These are phyloP conservation scores for Henricia sp. DNA, from an alignment of 53 echinoderm and acorn worm species.

Conservation along the genomic window DNA sequence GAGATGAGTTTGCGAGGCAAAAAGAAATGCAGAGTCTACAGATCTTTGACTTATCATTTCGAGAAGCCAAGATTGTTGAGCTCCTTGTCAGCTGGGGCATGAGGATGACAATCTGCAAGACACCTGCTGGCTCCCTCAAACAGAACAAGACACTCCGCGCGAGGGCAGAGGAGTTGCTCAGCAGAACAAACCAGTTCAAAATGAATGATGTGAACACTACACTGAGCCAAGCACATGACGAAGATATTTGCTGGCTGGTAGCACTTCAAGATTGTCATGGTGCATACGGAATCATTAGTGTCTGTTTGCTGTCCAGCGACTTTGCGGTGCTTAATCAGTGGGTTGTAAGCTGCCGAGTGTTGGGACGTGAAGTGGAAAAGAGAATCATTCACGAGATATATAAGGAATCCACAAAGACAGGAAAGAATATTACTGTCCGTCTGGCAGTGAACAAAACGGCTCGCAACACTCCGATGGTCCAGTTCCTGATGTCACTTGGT, in stretches of 20 bases:
- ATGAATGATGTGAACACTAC: slow-evolving; percentile 18
- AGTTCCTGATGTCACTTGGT: background rate
- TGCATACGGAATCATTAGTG: slow-evolving; percentile 29
- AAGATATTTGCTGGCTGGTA: slow-evolving; percentile 20
- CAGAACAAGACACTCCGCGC: background rate
- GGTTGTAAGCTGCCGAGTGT: slow-evolving; percentile 28
- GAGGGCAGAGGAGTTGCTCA: slow-evolving; percentile 13
- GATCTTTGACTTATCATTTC: background rate
- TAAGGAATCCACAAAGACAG: background rate
- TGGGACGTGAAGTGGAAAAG: slow-evolving; percentile 14
- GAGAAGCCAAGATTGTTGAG: background rate
- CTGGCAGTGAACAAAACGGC: slow-evolving; percentile 13
- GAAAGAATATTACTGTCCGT: background rate
- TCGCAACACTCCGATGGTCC: slow-evolving; percentile 19
- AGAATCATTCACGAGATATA: background rate
- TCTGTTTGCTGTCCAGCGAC: slow-evolving; percentile 1
- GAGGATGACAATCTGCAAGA: slow-evolving; percentile 20
- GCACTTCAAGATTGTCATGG: slow-evolving; percentile 16
- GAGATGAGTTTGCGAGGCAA: slow-evolving; percentile 32
- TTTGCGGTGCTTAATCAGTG: background rate
- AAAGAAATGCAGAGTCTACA: slow-evolving; percentile 8
- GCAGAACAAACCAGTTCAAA: slow-evolving; percentile 47
- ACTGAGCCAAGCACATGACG: background rate
- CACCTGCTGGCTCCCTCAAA: slow-evolving; percentile 5
- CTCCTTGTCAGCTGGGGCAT: slow-evolving; percentile 27